Conservation (phyloP, 2,113 vertebrate species). For the Pipra filicauda region DNA sequence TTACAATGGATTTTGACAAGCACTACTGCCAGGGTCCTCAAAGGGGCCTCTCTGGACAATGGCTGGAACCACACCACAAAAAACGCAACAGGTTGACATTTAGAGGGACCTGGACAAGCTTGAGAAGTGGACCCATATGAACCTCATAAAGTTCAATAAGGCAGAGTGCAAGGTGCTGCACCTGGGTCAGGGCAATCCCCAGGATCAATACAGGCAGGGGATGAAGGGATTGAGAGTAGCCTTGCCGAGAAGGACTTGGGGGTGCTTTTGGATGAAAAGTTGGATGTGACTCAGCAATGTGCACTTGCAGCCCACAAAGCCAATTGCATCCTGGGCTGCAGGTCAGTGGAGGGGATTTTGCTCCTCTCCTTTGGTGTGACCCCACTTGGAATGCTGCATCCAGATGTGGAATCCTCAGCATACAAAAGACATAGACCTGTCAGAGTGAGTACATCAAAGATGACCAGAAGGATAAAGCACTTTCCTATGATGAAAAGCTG, state of each 20-base stretch:
- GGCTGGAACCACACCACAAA: not conserved
- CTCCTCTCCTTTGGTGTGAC: not conserved
- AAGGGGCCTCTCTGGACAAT: not conserved
- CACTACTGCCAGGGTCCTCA: not conserved
- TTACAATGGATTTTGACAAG: not conserved
- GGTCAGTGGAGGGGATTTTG: not conserved
- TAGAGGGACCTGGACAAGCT: too few relatives aligned
- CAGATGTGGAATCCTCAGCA: not conserved
- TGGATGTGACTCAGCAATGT: not conserved
- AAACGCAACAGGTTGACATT: rapidly evolving
- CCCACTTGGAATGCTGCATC: not conserved
- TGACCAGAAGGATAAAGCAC: not conserved
- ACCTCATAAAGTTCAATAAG: not conserved
- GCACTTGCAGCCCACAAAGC: not conserved
- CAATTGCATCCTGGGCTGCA: not conserved
- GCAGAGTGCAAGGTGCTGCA: not conserved
- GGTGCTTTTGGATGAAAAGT: not conserved
- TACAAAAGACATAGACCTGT: rapidly evolving
- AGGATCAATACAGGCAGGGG: not conserved
- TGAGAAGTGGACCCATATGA: not conserved
- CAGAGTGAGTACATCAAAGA: not conserved
- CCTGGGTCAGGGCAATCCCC: not conserved
- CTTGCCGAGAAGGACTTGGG: rapidly evolving
- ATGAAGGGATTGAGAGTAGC: not conserved
- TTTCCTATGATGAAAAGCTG: not conserved